A percentile compares a stretch with the other conserved stretches of the same genome.
Conservation (phyloP, 2,888 invertebrate genomes). For the Matsumyia berberina region DNA sequence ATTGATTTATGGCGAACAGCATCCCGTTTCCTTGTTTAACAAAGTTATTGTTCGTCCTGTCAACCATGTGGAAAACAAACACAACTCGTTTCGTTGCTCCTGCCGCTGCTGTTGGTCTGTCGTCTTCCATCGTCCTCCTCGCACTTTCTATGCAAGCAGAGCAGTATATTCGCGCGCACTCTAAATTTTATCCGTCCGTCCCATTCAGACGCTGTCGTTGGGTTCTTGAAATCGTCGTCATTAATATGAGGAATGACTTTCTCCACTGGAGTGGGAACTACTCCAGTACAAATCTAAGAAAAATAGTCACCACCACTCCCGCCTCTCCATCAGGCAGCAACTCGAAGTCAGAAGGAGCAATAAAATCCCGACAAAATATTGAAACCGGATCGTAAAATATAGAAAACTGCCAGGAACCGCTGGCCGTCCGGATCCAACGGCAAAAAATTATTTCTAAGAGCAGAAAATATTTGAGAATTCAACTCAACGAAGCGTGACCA, state of each 20-base stretch:
- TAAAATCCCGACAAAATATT: slow-evolving; percentile 65
- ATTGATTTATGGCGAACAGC: slow-evolving; percentile 73
- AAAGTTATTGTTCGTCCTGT: slow-evolving; percentile 74
- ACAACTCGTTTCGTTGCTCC: slow-evolving; percentile 59
- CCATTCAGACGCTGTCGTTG: slow-evolving; percentile 59
- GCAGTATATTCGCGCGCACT: slow-evolving; percentile 49
- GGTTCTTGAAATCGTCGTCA: slow-evolving; percentile 72
- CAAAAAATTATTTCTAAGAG: slow-evolving; percentile 4
- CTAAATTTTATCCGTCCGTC: slow-evolving; percentile 59
- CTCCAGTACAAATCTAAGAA: slow-evolving; percentile 23
- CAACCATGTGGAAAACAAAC: slow-evolving; percentile 74
- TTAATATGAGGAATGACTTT: slow-evolving; percentile 74
- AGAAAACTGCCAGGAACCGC: slow-evolving; percentile 61
- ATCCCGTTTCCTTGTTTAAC: slow-evolving; percentile 67
- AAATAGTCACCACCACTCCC: slow-evolving; percentile 14
- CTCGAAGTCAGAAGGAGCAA: slow-evolving; percentile 24
- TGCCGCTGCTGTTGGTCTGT: background rate
- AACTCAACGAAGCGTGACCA: slow-evolving; percentile 69
- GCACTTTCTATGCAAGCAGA: background rate
- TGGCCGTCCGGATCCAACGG: slow-evolving; percentile 19
- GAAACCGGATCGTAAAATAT: slow-evolving; percentile 64
- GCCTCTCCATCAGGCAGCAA: background rate
- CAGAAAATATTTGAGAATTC: slow-evolving; percentile 60
- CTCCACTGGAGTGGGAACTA: background rate
- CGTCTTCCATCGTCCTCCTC: background rate